Conservation (phyloP, 2,797 vertebrate species). For the Apogon hyalosoma region DNA sequence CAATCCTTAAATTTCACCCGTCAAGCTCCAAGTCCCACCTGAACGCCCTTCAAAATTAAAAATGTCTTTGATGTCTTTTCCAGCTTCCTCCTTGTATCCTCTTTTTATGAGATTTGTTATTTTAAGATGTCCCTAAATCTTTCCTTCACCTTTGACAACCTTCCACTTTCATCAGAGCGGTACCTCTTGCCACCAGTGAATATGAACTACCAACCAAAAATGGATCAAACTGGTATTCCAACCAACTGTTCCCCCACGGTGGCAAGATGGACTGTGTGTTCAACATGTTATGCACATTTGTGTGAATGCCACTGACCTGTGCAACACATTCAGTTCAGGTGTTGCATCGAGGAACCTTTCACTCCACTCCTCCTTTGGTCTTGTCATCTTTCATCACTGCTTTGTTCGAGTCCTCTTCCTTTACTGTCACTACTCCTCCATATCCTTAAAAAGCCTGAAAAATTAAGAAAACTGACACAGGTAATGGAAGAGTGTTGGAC, state of each 20-base stretch:
- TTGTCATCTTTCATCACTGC: neutral
- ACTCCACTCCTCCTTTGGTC: slow-evolving; percentile 17
- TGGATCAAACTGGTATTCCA: slow-evolving; percentile 51
- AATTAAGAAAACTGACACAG: slow-evolving; percentile 52
- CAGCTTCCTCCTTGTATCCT: slow-evolving; percentile 41
- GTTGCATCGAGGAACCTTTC: slow-evolving; percentile 33
- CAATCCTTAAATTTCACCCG: slow-evolving; percentile 58
- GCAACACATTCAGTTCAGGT: slow-evolving; percentile 30
- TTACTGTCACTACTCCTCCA: slow-evolving; percentile 33
- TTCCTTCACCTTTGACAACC: slow-evolving; percentile 35
- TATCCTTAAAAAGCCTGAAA: slow-evolving; percentile 41
- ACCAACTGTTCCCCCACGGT: slow-evolving; percentile 19
- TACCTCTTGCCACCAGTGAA: slow-evolving; percentile 60
- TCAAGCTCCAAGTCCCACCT: slow-evolving; percentile 61
- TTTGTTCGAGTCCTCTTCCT: slow-evolving; percentile 29
- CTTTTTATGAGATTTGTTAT: slow-evolving; percentile 46
- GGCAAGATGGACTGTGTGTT: slow-evolving; percentile 43
- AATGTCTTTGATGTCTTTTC: slow-evolving; percentile 68
- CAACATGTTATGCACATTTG: slow-evolving; percentile 16
- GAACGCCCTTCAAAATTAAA: slow-evolving; percentile 60
- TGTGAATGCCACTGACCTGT: slow-evolving; percentile 38
- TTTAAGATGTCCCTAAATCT: slow-evolving; percentile 32
- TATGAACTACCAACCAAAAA: slow-evolving; percentile 71
- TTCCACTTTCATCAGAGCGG: slow-evolving; percentile 53
- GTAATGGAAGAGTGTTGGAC: slow-evolving; percentile 39